Percentiles rank a stretch among this genome's conserved stretches.
These are phyloP conservation scores for Phaethornis superciliosus DNA, from an alignment of 2,113 vertebrate genomes.

Conservation along the genomic window DNA sequence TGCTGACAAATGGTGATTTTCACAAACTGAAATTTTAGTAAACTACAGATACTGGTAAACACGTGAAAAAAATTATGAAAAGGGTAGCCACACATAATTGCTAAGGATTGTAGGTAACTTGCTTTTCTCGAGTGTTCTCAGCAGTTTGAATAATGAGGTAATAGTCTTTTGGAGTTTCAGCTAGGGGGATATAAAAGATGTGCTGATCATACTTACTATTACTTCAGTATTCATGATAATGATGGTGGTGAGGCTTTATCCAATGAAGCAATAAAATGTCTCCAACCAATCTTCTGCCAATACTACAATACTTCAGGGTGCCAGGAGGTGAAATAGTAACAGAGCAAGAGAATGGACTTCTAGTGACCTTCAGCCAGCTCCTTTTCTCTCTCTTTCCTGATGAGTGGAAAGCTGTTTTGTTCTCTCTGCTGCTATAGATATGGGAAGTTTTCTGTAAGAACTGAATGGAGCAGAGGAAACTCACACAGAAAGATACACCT, in stretches of 20 bases:
- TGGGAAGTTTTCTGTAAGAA: not conserved
- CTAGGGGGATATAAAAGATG: not conserved
- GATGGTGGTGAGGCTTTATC: not conserved
- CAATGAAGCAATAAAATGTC: not conserved
- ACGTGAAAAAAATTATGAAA: not conserved
- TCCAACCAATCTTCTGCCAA: not conserved
- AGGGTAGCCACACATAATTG: not conserved
- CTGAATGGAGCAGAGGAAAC: not conserved
- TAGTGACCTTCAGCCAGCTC: not conserved
- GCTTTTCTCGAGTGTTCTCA: not conserved
- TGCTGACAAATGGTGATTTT: not conserved
- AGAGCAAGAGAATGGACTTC: not conserved
- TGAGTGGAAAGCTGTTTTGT: not conserved
- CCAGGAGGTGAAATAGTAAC: not conserved
- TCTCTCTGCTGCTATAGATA: not conserved
- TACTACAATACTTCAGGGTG: not conserved
- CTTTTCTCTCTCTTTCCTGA: not conserved
- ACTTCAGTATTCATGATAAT: not conserved
- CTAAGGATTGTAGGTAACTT: not conserved
- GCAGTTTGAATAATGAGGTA: not conserved
- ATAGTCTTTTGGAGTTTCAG: not conserved
- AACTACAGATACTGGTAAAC: not conserved
- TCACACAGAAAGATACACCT: not conserved
- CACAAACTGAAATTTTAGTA: not conserved
- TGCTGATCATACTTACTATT: not conserved